These are phyloP conservation scores for Pangasianodon hypophthalmus DNA, from an alignment of 2,113 vertebrate species.

Conservation along the genomic window DNA sequence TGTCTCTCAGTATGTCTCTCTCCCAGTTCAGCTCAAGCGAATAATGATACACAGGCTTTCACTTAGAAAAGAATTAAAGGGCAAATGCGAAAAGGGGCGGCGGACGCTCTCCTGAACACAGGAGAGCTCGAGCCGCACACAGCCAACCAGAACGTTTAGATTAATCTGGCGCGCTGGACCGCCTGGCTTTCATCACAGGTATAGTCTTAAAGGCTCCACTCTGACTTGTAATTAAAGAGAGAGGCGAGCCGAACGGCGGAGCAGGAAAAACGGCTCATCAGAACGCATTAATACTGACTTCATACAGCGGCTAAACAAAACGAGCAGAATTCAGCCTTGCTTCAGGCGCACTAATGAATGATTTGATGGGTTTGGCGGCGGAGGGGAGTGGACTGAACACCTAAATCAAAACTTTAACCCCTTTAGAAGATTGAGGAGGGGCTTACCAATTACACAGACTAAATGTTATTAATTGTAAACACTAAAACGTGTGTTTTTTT, in stretches of 20 bases:
- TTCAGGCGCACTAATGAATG: not conserved
- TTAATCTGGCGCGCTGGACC: slow-evolving; percentile 52
- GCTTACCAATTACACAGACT: not conserved
- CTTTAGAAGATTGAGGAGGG: too few relatives aligned
- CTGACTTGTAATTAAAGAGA: slow-evolving; percentile 49
- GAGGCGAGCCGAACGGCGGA: slow-evolving; percentile 10
- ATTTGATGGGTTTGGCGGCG: too few relatives aligned
- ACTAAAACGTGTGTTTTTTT: not conserved
- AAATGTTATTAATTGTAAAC: not conserved
- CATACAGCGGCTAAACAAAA: not conserved
- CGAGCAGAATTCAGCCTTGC: not conserved
- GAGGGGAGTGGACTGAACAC: not conserved
- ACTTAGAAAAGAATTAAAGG: slow-evolving; percentile 72
- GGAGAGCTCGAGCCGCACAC: slow-evolving; percentile 36
- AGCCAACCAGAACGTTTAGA: slow-evolving; percentile 56
- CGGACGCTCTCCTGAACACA: slow-evolving; percentile 49
- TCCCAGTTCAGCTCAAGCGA: slow-evolving; percentile 65
- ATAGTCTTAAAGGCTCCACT: slow-evolving; percentile 35
- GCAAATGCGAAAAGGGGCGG: slow-evolving; percentile 62
- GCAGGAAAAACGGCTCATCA: slow-evolving; percentile 12
- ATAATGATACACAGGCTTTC: slow-evolving; percentile 74
- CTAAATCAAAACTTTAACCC: not conserved
- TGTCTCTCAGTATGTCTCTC: not conserved
- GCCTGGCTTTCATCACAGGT: slow-evolving; percentile 55
- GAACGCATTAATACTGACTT: not conserved